phyloP scores from a whole-genome alignment of 2,888 invertebrate species.

The Volucella inflata region DNA sequence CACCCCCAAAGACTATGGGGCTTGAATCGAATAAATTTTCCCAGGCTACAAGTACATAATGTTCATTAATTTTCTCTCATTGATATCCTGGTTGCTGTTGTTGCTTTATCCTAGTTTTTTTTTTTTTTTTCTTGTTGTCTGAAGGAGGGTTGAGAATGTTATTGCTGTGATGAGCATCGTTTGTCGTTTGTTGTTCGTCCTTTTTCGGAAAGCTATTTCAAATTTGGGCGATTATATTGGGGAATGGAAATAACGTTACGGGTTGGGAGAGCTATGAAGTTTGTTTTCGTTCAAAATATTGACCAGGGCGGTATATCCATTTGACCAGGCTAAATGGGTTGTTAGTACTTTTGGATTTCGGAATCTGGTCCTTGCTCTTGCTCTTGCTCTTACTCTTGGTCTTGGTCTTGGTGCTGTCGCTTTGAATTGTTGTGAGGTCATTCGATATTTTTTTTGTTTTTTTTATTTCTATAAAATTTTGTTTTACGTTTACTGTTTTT shows the following conservation, averaged over 20 bases:
- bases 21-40: slow-evolving; percentile 58
- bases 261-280: neutral
- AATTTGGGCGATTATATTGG: too few relatives aligned
- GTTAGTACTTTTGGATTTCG: slow-evolving; percentile 24
- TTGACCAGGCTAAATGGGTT: slow-evolving; percentile 28
- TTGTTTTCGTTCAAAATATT: slow-evolving; percentile 35
- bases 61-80: slow-evolving; percentile 64
- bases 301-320: slow-evolving; percentile 45
- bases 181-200: too few relatives aligned
- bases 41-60: slow-evolving; percentile 35
- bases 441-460: slow-evolving; percentile 10
- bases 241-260: too few relatives aligned
- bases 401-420: slow-evolving; percentile 13
- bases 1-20: slow-evolving; percentile 47
- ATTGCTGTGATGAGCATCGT: too few relatives aligned
- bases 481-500: slow-evolving; percentile 41
- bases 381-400: neutral
- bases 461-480: slow-evolving; percentile 33
- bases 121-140: neutral
- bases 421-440: slow-evolving; percentile 42
- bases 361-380: slow-evolving; percentile 3
- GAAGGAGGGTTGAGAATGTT: neutral
- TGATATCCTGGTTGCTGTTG: slow-evolving; percentile 43
- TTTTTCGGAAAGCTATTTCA: too few relatives aligned
- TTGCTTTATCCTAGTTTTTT: neutral